Conservation (phyloP, 1,140 invertebrate species). For the Frieseomelitta varia region DNA sequence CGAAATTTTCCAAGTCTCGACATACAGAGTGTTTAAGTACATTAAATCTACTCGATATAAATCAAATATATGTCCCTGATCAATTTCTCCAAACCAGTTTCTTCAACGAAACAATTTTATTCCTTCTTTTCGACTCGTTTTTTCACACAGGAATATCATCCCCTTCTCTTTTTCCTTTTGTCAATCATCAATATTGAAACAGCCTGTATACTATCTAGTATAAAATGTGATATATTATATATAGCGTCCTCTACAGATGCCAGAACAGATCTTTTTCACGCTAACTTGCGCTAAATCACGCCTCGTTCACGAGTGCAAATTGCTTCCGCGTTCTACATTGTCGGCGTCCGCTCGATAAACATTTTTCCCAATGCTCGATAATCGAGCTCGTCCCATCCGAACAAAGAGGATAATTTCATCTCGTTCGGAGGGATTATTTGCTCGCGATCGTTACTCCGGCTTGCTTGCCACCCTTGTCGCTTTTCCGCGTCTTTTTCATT, state of each 20-base stretch:
- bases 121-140: too few species aligned
- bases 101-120: too few species aligned
- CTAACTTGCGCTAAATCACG: not conserved
- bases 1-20: too few species aligned
- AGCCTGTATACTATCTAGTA: too few species aligned
- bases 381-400: conserved; percentile 19
- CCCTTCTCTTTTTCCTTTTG: too few species aligned
- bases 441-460: conserved; percentile 37
- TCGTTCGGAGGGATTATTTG: conserved; percentile 45
- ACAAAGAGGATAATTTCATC: conserved; percentile 39
- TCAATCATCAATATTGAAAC: too few species aligned
- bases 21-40: too few species aligned
- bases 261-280: not conserved
- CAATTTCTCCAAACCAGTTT: too few species aligned
- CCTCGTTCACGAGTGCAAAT: not conserved
- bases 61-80: too few species aligned
- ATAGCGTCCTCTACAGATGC: not conserved
- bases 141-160: too few species aligned
- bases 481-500: conserved; percentile 39
- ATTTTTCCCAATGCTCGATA: not conserved
- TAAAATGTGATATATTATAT: too few species aligned
- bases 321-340: not conserved
- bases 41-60: too few species aligned
- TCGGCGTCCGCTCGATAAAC: not conserved
- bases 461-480: not conserved